Base-by-base conservation (phyloP, 2,113 vertebrate genomes). In the Naja naja region DNA sequence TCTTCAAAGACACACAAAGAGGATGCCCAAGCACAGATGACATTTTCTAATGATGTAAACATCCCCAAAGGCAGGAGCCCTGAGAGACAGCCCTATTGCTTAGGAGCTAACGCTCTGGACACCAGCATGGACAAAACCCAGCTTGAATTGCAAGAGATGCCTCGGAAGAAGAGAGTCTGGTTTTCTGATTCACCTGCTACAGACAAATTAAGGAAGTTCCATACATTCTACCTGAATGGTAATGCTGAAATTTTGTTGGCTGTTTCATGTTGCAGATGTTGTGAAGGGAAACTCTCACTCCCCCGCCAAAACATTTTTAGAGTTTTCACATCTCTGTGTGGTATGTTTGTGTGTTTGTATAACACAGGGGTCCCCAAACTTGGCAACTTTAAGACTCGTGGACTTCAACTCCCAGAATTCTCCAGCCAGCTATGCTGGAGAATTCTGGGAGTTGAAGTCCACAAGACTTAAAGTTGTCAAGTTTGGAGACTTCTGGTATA, bases 181-280 rank as follows among this genome's bases (percentile, higher is more conserved):
- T 94, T 94, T 53, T 92, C 85, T 3, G 93, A 94, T 49, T 47
- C 3, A 5, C 58, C 89, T 22, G 60, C 5, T 34, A 39, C 85
- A 45, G 93, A 92, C 53, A 55, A 90, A 39, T n/a, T 39, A 30
- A 88, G 27, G 45, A 94, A 92, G 85, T 43, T n/a, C 12, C 93
- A 94, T 4, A 85, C 91, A 1, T 94, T 92, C 86, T 90, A 94
- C 53, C 34, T 94, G 55, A 94, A 90, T 27, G 91, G 93, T 94
- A 94, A 90, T 92, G 30, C 20, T 49, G 52, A 91, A 43, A 39
- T 18, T 43, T 69, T 27, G 43, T 43, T 49, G 34, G 12, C 18
- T 53, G 64, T 25, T 22, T 69, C 39, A 25, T 27, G 81, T n/a
- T 34, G 55, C 69, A 85, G 30, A n/a, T 25, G 20, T 60, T n/a